Evolutionary conservation across 30 jellyfish, hydroid and myxozoan genomes (phyloP).

Genomic region (Pelagia noctiluca): DNA sequence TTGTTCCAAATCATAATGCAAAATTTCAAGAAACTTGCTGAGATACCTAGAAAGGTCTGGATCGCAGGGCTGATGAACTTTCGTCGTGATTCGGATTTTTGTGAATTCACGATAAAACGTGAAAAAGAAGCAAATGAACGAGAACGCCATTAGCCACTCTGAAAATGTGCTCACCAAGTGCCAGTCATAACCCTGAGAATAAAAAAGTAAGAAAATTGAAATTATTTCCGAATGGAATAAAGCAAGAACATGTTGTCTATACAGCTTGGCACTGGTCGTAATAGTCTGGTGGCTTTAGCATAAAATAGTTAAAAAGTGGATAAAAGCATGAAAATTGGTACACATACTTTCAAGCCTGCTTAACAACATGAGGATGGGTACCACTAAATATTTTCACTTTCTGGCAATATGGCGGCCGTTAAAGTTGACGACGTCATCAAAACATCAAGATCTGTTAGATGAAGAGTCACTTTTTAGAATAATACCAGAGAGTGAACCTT

Average conservation of each 20-base stretch:
- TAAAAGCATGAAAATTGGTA: constrained; percentile 9
- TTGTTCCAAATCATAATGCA: no score
- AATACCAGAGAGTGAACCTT: constrained; percentile 21
- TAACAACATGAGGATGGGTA: background rate
- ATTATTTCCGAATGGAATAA: no score
- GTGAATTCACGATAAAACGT: constrained; percentile 81
- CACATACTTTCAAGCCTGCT: constrained; percentile 11
- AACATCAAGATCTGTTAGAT: no score
- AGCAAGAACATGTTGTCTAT: no score
- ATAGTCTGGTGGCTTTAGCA: no score
- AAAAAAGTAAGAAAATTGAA: background rate
- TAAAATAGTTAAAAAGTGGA: constrained; percentile 28
- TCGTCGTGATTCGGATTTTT: constrained; percentile 46
- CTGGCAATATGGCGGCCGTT: constrained; percentile 47
- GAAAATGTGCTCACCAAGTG: constrained; percentile 89
- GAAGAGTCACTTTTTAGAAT: no score
- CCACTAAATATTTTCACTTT: constrained; percentile 9
- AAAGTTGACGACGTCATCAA: constrained; percentile 30
- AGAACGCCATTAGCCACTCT: constrained; percentile 91
- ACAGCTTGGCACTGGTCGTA: no score
- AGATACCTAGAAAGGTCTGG: constrained; percentile 60
- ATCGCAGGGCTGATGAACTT: constrained; percentile 34
- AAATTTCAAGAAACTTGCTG: background rate
- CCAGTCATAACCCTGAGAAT: constrained; percentile 77
- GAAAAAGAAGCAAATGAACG: constrained; percentile 64